Base-by-base conservation (phyloP, 1,140 invertebrate species). In the Popillia japonica region DNA sequence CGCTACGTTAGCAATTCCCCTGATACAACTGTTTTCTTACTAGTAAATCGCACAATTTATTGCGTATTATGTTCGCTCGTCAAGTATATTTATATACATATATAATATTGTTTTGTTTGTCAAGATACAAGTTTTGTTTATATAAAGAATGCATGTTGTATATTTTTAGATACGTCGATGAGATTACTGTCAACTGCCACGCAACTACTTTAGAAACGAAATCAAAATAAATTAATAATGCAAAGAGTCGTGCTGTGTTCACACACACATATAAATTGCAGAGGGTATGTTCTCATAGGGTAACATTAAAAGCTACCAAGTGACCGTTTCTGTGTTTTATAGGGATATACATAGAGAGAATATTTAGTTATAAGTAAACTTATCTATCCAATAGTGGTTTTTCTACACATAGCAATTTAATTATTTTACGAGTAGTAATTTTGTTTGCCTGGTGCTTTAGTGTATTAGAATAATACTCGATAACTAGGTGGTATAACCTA, bases 231-330 rank as follows among this genome's bases (percentile, higher is more conserved):
- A 10, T 68, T 68, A 68, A 68, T 68, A 68, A 68, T 68, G 20
- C 61, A 68, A 27, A 34, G 8, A 34, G 20, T 34, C 27, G 27
- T 68, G 20, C 8, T 68, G 27, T 34, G 22, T 68, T 68, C 61
- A 68, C 61, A 68, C 61, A 68, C 61, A 68, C 61, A 68, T 68
- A 68, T 68, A 68, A 68, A 34, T 68, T 68, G 61, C 61, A 68
- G 10, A 27, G 61, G 22, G 61, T 20, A 68, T 27, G 61, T 34
- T 48, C 61, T 14, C 20, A 61, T 61, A 68, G 22, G 11, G 27
- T 34, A 34, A 34, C 27, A 34, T 34, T 34, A 34, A 4, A 4
- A 34, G 27, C 27, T 34, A 34, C 27, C 2, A 34, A 34, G 27
- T 34, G 27, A 34, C 27, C 27, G 1, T 34, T 34, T 34, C 27